Evolutionary conservation across 1,140 invertebrate species (phyloP), one percentile per base, ranked within the genome.

Genomic region (Philopotamus ludificatus): DNA sequence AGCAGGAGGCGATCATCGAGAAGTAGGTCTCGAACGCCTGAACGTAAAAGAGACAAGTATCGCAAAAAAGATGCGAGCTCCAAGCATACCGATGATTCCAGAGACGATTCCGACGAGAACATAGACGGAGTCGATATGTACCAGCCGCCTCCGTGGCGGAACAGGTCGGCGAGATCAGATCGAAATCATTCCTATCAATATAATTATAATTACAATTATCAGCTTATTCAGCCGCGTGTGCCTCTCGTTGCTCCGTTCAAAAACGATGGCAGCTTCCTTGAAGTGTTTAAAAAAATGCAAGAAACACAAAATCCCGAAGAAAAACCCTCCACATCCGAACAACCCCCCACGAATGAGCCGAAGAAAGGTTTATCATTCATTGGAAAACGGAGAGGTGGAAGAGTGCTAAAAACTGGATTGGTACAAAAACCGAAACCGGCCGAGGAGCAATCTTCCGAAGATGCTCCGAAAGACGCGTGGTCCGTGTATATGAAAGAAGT

Each of bases 401-500:
- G 90, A 73, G 88, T 94, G 23, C 79, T 95, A 0, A 93, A 94
- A 75, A 95, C 93, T 41, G 93, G 93, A 41, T 82, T 94, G 74
- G 93, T 95, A 18, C 92, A 93, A 70, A 95, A 95, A 74, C 83
- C 85, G 22, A 89, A 90, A 75, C 83, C 83, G 21, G 81, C 84
- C 42, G 84, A 85, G 23, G 85, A 87, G 63, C 81, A 84, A 68
- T 79, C 78, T 15, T 78, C 78, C n/a, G 82, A 85, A 23, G 84
- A 83, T 63, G 83, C 86, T 60, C 87, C 88, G 0, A 91, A 90
- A 75, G 93, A 95, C 78, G 91, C 93, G 4, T 96, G 93, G 93
- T 90, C 92, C 0, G 77, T 93, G 1, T 97, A 97, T 73, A 89
- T 96, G 86, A 89, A 89, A 22, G 94, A 96, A 85, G 94, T 97